Evolutionary conservation across 2,113 vertebrate species (phyloP), one percentile per base, ranked within the genome.

Genomic region (Leptosomus discolor): DNA sequence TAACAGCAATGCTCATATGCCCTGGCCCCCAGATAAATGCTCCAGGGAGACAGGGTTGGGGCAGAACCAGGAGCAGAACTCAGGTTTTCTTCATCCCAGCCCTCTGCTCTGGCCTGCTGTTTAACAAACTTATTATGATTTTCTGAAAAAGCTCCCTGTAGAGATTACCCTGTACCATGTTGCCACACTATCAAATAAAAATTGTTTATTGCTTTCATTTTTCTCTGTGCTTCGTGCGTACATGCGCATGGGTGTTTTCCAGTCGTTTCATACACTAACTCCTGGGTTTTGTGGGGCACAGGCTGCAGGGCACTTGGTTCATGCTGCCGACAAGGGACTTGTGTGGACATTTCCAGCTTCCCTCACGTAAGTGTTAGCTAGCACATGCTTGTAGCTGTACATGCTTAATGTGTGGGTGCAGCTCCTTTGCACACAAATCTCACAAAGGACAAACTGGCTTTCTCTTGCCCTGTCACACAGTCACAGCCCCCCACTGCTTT

Each of bases 21-120:
- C 8, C 13, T 26, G 26, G 18, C 9, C 12, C 15, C 12, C 36
- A 32, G 24, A 34, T 9, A 65, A 56, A 27, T 7, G 9, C 36
- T 56, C 12, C 13, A 36, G 36, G 58, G 26, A 63, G 29, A 45
- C 15, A n/a, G 7, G 54, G 6, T 18, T 6, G 2, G 39, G 24
- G 39, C 5, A 90, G 43, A 41, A 41, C 15, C 4, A 36, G 24
- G 46, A 84, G 24, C 36, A 91, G 71, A 83, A 27, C 34, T 23
- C 36, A 77, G 37, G 3, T 29, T 1, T 1, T 22, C 26, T 63
- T 51, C 2, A 0, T 7, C 36, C 20, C 41, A 73, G 41, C 12
- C 16, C 48, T 43, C 18, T 36, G 12, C 37, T 82, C 43, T 29
- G 19, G 34, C 26, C 39, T 43, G 27, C 19, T 54, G 14, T 53